These are phyloP conservation scores for Onychomys arenicola DNA, from an alignment of 2,797 vertebrate species.

Conservation along the genomic window DNA sequence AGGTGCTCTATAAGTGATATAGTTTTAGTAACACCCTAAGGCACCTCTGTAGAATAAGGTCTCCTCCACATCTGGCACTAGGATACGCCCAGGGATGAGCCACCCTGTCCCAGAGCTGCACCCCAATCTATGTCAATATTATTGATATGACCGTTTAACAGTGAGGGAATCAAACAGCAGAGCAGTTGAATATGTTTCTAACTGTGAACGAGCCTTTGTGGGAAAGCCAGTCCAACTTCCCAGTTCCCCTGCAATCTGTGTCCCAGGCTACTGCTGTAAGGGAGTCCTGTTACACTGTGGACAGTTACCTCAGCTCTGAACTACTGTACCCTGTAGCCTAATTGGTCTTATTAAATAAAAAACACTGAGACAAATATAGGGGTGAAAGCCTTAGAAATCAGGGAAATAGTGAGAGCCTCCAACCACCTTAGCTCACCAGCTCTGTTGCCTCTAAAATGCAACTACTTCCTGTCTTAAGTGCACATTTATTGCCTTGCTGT, in stretches of 20 bases:
- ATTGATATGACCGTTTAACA: background rate
- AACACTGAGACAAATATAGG: no score
- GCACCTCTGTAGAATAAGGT: background rate
- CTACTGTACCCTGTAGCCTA: background rate
- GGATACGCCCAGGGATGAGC: background rate
- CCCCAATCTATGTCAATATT: background rate
- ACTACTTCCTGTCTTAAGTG: no score
- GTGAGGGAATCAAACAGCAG: background rate
- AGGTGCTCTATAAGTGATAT: background rate
- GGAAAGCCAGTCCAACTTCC: background rate
- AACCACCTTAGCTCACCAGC: no score
- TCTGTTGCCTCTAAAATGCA: no score
- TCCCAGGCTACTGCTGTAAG: background rate
- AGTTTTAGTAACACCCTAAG: background rate
- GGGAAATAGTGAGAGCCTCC: no score
- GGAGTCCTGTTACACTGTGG: background rate
- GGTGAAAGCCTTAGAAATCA: no score
- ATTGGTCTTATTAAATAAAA: no score
- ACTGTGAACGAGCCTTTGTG: background rate
- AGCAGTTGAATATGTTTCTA: background rate
- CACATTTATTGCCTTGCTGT: no score
- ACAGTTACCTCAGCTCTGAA: constrained; percentile 14
- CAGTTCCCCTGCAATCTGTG: background rate
- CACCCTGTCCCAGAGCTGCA: no score
- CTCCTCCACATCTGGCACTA: background rate